Conservation (phyloP, 2,113 vertebrate species). For the Tonatia bakeri region DNA sequence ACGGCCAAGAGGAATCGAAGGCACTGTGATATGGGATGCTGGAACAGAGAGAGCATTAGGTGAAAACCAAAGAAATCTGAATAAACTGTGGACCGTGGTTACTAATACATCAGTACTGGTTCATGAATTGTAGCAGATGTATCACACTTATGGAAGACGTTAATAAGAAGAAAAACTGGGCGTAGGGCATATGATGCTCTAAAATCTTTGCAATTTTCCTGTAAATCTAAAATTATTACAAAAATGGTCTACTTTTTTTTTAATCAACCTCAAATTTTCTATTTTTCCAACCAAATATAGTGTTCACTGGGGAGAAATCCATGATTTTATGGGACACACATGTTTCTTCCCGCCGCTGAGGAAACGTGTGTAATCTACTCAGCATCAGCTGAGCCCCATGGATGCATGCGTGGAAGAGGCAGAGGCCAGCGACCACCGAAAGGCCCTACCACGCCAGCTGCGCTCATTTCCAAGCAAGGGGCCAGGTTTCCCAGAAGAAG, state of each 20-base stretch:
- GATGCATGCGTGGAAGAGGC: neutral
- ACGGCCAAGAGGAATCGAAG: neutral
- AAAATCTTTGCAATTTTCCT: neutral
- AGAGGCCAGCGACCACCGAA: neutral
- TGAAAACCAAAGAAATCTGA: neutral
- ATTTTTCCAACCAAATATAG: neutral
- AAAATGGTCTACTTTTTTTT: neutral
- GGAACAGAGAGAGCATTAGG: neutral
- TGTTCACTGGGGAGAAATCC: neutral
- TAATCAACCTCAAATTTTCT: neutral
- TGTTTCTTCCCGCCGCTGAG: neutral
- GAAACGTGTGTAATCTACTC: neutral
- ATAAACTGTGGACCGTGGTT: neutral
- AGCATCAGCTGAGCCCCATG: neutral
- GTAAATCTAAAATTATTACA: neutral
- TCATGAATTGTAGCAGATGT: neutral
- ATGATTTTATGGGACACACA: slow-evolving; percentile 4
- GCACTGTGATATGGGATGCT: neutral
- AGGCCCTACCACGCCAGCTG: neutral
- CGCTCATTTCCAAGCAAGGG: neutral
- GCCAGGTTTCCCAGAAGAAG: slow-evolving; percentile 1
- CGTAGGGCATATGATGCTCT: neutral
- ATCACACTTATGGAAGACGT: neutral
- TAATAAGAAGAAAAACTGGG: neutral
- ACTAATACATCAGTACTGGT: neutral